Percentiles rank a stretch among this genome's conserved stretches.
Evolutionary conservation across 2,888 invertebrate species (phyloP).

Genomic region (Empis stercorea): DNA sequence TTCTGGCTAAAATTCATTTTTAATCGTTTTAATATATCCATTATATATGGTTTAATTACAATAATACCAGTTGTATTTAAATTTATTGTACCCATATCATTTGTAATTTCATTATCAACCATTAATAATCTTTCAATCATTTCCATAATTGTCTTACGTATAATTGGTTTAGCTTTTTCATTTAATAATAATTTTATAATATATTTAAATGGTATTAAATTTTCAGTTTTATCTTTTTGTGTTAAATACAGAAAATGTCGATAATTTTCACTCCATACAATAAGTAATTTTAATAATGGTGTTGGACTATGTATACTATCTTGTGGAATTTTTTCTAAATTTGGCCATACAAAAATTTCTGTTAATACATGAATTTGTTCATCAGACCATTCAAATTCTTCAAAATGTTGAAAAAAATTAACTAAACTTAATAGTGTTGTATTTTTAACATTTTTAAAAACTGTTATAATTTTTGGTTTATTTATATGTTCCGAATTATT

Average conservation of each 20-base stretch:
- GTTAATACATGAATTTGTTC: constrained; percentile 63
- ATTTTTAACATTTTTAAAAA: constrained; percentile 52
- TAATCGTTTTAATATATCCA: constrained; percentile 55
- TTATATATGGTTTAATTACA: constrained; percentile 61
- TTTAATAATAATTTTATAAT: constrained; percentile 59
- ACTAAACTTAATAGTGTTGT: constrained; percentile 47
- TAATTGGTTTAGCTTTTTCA: constrained; percentile 49
- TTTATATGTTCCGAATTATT: constrained; percentile 36
- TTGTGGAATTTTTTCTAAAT: constrained; percentile 55
- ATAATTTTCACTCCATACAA: constrained; percentile 67
- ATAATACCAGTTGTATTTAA: constrained; percentile 45
- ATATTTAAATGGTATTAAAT: constrained; percentile 47
- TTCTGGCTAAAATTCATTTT: constrained; percentile 50
- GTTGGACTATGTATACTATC: constrained; percentile 80
- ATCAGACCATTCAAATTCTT: constrained; percentile 57
- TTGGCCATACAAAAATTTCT: constrained; percentile 68
- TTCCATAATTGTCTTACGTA: constrained; percentile 55
- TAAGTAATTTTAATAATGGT: constrained; percentile 63
- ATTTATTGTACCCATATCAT: constrained; percentile 33
- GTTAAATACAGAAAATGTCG: constrained; percentile 61
- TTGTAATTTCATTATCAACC: constrained; percentile 36
- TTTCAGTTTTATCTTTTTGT: constrained; percentile 40
- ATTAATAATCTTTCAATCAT: constrained; percentile 63
- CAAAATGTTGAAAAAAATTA: constrained; percentile 68
- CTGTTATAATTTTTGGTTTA: constrained; percentile 40